phyloP scores from a whole-genome alignment of 1,140 invertebrate genomes.

The Micrasema longulum region DNA sequence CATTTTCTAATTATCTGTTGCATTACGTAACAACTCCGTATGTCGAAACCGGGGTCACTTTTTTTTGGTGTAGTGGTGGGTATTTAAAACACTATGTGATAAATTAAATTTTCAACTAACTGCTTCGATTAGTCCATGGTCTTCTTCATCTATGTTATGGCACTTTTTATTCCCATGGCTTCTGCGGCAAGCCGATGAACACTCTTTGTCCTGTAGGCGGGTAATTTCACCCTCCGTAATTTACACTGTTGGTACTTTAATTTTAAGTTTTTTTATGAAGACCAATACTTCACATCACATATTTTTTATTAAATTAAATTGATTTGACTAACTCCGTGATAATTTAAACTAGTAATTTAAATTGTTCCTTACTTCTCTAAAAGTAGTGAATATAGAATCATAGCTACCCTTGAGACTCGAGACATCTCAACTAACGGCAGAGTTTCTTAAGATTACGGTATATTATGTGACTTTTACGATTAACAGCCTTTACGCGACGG shows the following conservation, averaged over 20 bases:
- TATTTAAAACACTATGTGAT: too few species aligned
- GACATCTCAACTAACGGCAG: background rate
- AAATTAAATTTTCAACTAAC: too few species aligned
- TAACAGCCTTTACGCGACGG: background rate
- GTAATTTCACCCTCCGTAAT: too few species aligned
- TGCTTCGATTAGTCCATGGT: too few species aligned
- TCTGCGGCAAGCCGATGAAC: too few species aligned
- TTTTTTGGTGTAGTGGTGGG: too few species aligned
- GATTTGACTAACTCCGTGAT: background rate
- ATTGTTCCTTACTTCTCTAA: background rate
- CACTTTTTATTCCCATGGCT: too few species aligned
- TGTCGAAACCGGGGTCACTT: too few species aligned
- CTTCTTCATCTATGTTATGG: too few species aligned
- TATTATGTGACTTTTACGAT: conserved; percentile 17
- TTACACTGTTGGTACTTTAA: background rate
- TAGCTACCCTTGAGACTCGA: background rate
- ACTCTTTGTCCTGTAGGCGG: too few species aligned
- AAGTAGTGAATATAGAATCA: background rate
- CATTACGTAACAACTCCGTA: too few species aligned
- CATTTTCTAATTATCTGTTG: too few species aligned
- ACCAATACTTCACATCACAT: background rate
- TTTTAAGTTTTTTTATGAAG: background rate
- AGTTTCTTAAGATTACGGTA: background rate
- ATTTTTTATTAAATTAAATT: background rate
- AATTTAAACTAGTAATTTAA: background rate